Base-by-base conservation (phyloP, 1,140 invertebrate genomes). In the Drosophila melanica region DNA sequence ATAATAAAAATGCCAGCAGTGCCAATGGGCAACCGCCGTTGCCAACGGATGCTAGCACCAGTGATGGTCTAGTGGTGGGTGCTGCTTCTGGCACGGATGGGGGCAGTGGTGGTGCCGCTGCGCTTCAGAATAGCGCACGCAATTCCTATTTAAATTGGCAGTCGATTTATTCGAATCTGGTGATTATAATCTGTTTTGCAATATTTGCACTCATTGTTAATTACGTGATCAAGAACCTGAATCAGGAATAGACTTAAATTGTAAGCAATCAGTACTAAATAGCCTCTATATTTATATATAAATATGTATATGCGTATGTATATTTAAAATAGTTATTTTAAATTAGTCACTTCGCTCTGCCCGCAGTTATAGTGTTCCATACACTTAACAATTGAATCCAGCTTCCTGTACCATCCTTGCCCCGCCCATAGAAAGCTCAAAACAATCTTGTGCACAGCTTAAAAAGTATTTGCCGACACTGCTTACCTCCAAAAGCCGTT, bases 131-230 rank as follows among this genome's bases (percentile, higher is more conserved):
- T 42, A 78, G 81, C 47, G 63, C 71, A 41, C 58, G 73, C 11
- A 90, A 91, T 76, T 86, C 85, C 45, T 90, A 90, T 79, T 65
- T 86, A 66, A 92, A 90, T 77, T 92, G 91, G 91, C 91, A 92
- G 64, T 90, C 90, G 35, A 73, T 92, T 16, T 92, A 90, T 72
- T 87, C 90, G 63, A 92, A 92, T 71, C 67, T 92, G 71, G 82
- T 92, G 72, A 91, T 92, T 67, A 71, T 92, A 44, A 90, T 92
- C 75, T 87, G 90, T 62, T 92, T 92, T 90, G 81, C 87, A 76
- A 92, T 92, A 80, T 92, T 92, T 78, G 87, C 90, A 55, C 77
- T 92, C 70, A 90, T 92, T 76, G 91, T 92, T 77, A 92, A 92
- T 85, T 92, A 92, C 81, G 85, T 92, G 75, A 81, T 92, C 68